Percentiles rank a stretch among this genome's conserved stretches.
Evolutionary conservation across 2,797 vertebrate species (phyloP).

Genomic region (Fundulus diaphanus): DNA sequence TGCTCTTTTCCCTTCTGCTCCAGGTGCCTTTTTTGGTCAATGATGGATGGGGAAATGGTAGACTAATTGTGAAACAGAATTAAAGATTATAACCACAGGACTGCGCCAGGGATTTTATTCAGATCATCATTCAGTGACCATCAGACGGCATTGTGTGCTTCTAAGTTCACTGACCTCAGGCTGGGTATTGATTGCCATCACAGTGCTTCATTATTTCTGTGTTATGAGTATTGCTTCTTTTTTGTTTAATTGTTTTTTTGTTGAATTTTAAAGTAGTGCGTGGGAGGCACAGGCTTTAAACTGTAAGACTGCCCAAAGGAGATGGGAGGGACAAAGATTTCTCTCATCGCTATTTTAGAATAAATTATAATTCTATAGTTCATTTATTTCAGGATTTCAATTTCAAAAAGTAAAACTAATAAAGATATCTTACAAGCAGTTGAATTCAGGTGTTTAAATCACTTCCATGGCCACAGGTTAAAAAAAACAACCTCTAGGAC

Average conservation of each 20-base stretch:
- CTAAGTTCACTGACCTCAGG: slow-evolving; percentile 68
- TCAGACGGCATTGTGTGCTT: slow-evolving; percentile 78
- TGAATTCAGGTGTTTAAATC: neutral
- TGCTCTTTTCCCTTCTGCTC: slow-evolving; percentile 62
- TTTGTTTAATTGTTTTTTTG: slow-evolving; percentile 71
- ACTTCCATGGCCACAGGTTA: neutral
- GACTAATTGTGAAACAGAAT: slow-evolving; percentile 93
- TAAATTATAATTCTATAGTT: neutral
- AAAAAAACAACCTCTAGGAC: neutral
- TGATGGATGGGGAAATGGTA: slow-evolving; percentile 82
- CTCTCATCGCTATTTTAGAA: slow-evolving; percentile 8
- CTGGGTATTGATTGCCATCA: slow-evolving; percentile 72
- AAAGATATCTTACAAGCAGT: neutral
- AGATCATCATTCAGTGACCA: slow-evolving; percentile 84
- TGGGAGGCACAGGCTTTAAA: slow-evolving; percentile 65
- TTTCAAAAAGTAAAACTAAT: neutral
- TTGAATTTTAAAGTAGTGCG: slow-evolving; percentile 72
- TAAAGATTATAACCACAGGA: slow-evolving; percentile 90
- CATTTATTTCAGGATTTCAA: neutral
- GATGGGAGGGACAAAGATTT: slow-evolving; percentile 29
- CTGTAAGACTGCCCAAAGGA: slow-evolving; percentile 51
- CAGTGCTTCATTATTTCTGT: slow-evolving; percentile 58
- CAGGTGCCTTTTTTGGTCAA: slow-evolving; percentile 81
- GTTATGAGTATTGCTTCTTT: slow-evolving; percentile 59
- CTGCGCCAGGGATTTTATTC: slow-evolving; percentile 85